Percentiles rank a stretch among this genome's conserved stretches.
These are phyloP conservation scores for Guaruba guarouba DNA, from an alignment of 2,113 vertebrate species.

Conservation along the genomic window DNA sequence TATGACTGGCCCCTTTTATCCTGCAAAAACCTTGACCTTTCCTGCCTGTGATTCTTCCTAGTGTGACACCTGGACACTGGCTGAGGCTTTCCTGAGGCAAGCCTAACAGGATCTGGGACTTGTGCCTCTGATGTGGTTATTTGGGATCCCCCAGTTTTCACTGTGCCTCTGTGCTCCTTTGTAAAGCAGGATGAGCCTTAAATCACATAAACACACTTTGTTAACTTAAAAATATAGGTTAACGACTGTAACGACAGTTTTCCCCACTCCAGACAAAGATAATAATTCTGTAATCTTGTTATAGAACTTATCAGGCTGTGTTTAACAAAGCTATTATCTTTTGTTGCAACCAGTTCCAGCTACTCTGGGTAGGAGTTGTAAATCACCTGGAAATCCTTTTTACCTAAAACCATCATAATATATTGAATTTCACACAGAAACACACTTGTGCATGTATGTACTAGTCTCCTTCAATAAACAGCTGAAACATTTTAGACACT, in stretches of 20 bases:
- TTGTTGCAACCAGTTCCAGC: neutral
- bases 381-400: neutral
- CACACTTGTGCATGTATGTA: neutral
- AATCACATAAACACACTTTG: neutral
- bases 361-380: neutral
- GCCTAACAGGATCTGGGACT: neutral
- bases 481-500: neutral
- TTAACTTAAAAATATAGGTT: neutral
- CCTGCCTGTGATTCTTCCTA: neutral
- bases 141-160: accelerated
- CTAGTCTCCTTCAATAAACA: neutral
- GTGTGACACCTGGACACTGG: neutral
- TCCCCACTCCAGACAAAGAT: neutral
- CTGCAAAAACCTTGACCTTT: neutral
- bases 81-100: neutral
- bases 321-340: neutral
- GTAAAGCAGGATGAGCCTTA: neutral
- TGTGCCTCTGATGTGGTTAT: neutral
- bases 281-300: neutral
- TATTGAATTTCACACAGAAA: neutral
- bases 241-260: neutral
- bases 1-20: neutral
- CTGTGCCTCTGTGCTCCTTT: neutral
- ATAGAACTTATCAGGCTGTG: neutral
- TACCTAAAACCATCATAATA: neutral